These are phyloP conservation scores for Pemphigus obesinymphae DNA, from an alignment of 1,140 invertebrate genomes.

Conservation along the genomic window DNA sequence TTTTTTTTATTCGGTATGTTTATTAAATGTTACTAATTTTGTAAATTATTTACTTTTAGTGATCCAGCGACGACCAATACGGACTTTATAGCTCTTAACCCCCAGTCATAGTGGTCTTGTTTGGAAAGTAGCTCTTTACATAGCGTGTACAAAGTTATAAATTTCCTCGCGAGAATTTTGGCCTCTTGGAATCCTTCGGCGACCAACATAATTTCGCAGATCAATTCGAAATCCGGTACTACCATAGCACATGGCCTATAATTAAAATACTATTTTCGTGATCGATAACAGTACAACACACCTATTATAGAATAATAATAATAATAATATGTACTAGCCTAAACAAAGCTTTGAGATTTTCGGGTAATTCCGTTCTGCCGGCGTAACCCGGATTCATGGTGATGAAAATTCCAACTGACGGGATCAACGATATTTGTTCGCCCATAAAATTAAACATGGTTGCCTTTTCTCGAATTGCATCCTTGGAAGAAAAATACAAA, in stretches of 20 bases:
- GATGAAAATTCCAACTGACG: slow-evolving; percentile 90
- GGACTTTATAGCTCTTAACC: slow-evolving; percentile 89
- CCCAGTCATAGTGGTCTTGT: slow-evolving; percentile 98
- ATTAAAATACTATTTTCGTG: not conserved
- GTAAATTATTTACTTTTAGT: slow-evolving; percentile 63
- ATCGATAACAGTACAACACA: no score
- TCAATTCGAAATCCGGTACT: slow-evolving; percentile 93
- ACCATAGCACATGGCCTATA: slow-evolving; percentile 90
- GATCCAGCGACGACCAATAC: slow-evolving; percentile 93
- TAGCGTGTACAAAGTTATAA: slow-evolving; percentile 91
- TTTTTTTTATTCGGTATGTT: no score
- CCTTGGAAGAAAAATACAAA: slow-evolving; percentile 55
- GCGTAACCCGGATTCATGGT: slow-evolving; percentile 98
- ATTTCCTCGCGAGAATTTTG: slow-evolving; percentile 85
- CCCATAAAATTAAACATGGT: slow-evolving; percentile 88
- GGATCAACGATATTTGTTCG: slow-evolving; percentile 75
- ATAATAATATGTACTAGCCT: slow-evolving; percentile 51
- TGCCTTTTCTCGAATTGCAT: slow-evolving; percentile 89
- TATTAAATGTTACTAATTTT: not conserved
- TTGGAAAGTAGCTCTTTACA: slow-evolving; percentile 93
- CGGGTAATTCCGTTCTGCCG: slow-evolving; percentile 83
- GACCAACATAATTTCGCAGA: slow-evolving; percentile 97
- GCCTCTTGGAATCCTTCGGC: slow-evolving; percentile 96
- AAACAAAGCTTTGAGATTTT: slow-evolving; percentile 85
- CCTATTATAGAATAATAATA: no score